These are phyloP conservation scores for Trissolcus basalis DNA, from an alignment of 1,140 invertebrate genomes.

Conservation along the genomic window DNA sequence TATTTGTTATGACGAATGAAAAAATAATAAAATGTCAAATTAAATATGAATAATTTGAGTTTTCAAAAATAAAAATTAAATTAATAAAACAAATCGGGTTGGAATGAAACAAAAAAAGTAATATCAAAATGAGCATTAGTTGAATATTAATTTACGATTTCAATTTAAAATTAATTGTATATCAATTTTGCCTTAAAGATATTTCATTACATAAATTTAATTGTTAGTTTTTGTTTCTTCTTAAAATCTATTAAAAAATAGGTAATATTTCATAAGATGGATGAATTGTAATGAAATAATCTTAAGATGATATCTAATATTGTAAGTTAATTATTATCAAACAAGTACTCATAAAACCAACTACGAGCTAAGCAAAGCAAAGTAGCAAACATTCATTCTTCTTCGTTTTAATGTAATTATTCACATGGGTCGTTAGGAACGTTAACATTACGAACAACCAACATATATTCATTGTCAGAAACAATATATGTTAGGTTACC, in stretches of 20 bases:
- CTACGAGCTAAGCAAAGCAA: constrained; percentile 66
- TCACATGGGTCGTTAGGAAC: constrained; percentile 16
- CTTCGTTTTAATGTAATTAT: constrained; percentile 37
- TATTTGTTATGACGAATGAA: constrained; percentile 28
- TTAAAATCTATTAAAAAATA: too few relatives aligned
- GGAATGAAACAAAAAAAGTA: constrained; percentile 8
- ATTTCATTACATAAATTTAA: too few relatives aligned
- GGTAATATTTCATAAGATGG: too few relatives aligned
- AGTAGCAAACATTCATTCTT: constrained; percentile 62
- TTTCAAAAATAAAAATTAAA: constrained; percentile 16
- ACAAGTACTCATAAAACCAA: constrained; percentile 47
- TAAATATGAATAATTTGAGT: constrained; percentile 28
- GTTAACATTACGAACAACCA: background rate
- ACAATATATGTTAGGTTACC: constrained; percentile 65
- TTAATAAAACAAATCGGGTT: background rate
- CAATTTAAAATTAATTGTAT: too few relatives aligned
- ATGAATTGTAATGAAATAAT: too few relatives aligned
- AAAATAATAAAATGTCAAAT: constrained; percentile 47
- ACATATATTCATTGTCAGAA: constrained; percentile 5
- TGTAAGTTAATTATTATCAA: constrained; percentile 29
- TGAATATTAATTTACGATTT: too few relatives aligned
- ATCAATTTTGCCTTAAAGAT: too few relatives aligned
- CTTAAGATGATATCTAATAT: background rate
- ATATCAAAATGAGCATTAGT: too few relatives aligned
- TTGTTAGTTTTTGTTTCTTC: too few relatives aligned